Evolutionary conservation across 37 sponge, comb jelly and placozoan species (phyloP).

Genomic region (Aplysina aerophoba): DNA sequence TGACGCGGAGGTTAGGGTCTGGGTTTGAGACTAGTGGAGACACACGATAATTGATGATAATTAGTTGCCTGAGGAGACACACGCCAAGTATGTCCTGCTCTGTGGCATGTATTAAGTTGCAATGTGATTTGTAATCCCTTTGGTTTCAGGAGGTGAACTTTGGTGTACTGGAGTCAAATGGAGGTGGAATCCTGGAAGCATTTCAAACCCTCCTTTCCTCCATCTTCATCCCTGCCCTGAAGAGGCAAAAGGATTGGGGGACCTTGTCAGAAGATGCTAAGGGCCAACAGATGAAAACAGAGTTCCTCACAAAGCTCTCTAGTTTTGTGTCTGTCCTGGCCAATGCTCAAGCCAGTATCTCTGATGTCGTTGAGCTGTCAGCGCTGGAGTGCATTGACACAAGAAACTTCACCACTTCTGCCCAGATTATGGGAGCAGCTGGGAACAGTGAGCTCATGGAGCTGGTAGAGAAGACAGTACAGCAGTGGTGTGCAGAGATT

Average conservation of each 20-base stretch:
- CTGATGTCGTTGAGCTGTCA: slow-evolving; percentile 76
- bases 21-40: too few species aligned
- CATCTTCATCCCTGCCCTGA: slow-evolving; percentile 90
- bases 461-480: slow-evolving; percentile 76
- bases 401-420: slow-evolving; percentile 45
- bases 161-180: slow-evolving; percentile 43
- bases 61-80: too few species aligned
- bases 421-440: slow-evolving; percentile 80
- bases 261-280: slow-evolving; percentile 50
- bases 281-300: slow-evolving; percentile 46
- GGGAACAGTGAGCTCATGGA: slow-evolving; percentile 84
- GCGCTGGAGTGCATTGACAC: slow-evolving; percentile 45
- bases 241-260: slow-evolving; percentile 76
- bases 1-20: too few species aligned
- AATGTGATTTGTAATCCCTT: too few species aligned
- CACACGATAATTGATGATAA: too few species aligned
- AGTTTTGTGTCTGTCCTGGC: slow-evolving; percentile 86
- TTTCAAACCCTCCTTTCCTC: slow-evolving; percentile 78
- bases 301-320: slow-evolving; percentile 86
- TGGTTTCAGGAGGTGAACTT: slow-evolving; percentile 34
- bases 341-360: slow-evolving; percentile 88
- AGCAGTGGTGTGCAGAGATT: slow-evolving; percentile 93
- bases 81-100: too few species aligned
- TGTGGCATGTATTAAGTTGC: too few species aligned
- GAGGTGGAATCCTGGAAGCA: slow-evolving; percentile 70